Evolutionary conservation across 2,113 vertebrate genomes (phyloP).

Genomic region (Muscicapa adusta): DNA sequence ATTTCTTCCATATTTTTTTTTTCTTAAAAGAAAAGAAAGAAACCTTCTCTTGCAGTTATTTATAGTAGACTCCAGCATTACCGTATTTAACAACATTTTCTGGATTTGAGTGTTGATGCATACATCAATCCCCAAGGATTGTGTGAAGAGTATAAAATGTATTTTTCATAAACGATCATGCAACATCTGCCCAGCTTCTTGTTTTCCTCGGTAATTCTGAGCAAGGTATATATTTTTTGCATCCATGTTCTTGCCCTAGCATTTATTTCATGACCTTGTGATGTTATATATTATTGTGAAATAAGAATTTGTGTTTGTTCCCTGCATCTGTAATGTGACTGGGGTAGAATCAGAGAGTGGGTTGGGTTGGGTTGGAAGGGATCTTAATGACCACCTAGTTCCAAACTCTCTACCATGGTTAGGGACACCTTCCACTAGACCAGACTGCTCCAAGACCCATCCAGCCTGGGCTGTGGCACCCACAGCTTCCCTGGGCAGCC

Average conservation of each 20-base stretch:
- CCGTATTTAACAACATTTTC: neutral
- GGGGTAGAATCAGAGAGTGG: neutral
- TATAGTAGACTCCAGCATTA: neutral
- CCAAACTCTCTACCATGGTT: neutral
- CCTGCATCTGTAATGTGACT: neutral
- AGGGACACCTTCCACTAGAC: neutral
- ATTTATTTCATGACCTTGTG: fast-evolving
- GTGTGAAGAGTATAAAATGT: neutral
- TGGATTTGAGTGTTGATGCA: neutral
- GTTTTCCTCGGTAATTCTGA: neutral
- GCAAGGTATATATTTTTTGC: fast-evolving
- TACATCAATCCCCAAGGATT: neutral
- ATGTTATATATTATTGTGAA: neutral
- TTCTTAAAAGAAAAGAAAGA: neutral
- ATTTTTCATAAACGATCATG: neutral
- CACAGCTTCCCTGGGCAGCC: neutral
- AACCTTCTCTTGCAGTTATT: neutral
- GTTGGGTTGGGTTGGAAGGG: neutral
- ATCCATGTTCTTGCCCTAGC: fast-evolving
- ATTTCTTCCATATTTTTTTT: neutral
- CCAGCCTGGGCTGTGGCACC: neutral
- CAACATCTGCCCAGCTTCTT: neutral
- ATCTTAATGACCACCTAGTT: neutral
- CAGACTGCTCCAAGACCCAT: neutral
- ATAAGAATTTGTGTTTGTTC: neutral